These are phyloP conservation scores for Tetramorium alpestre DNA, from an alignment of 1,140 invertebrate species.

Conservation along the genomic window DNA sequence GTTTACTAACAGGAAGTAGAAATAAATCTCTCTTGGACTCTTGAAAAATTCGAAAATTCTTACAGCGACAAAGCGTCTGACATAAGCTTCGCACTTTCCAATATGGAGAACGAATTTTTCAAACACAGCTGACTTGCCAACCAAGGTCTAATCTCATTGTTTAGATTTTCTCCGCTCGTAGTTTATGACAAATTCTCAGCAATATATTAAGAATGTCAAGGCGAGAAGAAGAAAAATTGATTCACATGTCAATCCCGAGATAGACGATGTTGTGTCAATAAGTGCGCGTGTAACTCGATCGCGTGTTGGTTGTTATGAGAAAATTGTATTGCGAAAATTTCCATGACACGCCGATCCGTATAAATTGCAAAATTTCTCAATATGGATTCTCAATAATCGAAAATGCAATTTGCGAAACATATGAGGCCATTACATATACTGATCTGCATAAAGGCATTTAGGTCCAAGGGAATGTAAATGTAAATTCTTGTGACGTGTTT, in stretches of 20 bases:
- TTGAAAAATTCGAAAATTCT: background rate
- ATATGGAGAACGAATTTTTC: background rate
- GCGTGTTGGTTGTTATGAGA: slow-evolving; percentile 16
- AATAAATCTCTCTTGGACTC: background rate
- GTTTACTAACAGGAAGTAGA: background rate
- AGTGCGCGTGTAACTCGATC: slow-evolving; percentile 29
- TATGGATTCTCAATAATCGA: background rate
- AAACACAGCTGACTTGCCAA: background rate
- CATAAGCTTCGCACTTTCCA: background rate
- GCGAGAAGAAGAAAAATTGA: slow-evolving; percentile 26
- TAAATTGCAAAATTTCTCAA: slow-evolving; percentile 15
- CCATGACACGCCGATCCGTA: background rate
- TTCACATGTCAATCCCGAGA: slow-evolving; percentile 11
- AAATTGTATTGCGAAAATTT: slow-evolving; percentile 46
- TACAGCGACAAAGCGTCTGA: background rate
- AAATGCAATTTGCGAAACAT: background rate
- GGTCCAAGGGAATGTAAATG: background rate
- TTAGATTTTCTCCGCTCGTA: background rate
- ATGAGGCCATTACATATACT: background rate
- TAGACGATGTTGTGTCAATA: slow-evolving; percentile 21
- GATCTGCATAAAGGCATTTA: background rate
- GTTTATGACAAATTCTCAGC: background rate
- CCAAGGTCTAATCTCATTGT: background rate
- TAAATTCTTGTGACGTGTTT: background rate
- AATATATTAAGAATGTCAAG: slow-evolving; percentile 46